Evolutionary conservation across 1,140 invertebrate species (phyloP), one percentile per base, ranked within the genome.

Genomic region (Anoplolepis gracilipes): DNA sequence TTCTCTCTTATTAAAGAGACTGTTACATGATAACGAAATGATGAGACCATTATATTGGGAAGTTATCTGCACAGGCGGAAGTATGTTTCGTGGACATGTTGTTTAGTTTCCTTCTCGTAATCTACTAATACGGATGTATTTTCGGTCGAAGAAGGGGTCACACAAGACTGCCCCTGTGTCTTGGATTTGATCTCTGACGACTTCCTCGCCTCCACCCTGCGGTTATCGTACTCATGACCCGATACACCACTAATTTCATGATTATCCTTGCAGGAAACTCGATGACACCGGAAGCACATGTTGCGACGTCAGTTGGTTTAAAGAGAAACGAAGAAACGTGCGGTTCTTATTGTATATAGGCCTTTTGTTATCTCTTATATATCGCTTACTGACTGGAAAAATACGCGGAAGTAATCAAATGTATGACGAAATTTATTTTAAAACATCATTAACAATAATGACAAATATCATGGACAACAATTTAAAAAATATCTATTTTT

Each of bases 231-330:
- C 57, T 67, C 85, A 59, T 84, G 88, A 79, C 88, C 88, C 55
- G 88, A 87, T 88, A 90, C 72, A 85, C 88, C 87, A 69, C 86
- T 91, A 90, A 91, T 90, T 90, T 87, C 88, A 53, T 84, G 70
- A 86, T 90, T 87, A 90, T 78, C 67, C 84, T 33, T 30, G 53
- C 19, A 86, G 85, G 84, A 81, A 73, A 55, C 62, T 49, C 81
- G 36, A 49, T 67, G 76, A 85, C 76, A 76, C 75, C 59, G 76
- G 79, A 73, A 87, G 72, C 85, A 76, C 70, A 84, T 78, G 33
- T 84, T 76, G 81, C 57, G 42, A 84, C n/a, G 70, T 84, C 70
- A 49, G 81, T 84, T 78, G 81, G 46, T 61, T 64, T 78, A 78
- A 76, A 33, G 10, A 49, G 42, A 65, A 36, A 62, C 10, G 4